Evolutionary conservation across 1,140 invertebrate species (phyloP).

Genomic region (Bombus pascuorum): DNA sequence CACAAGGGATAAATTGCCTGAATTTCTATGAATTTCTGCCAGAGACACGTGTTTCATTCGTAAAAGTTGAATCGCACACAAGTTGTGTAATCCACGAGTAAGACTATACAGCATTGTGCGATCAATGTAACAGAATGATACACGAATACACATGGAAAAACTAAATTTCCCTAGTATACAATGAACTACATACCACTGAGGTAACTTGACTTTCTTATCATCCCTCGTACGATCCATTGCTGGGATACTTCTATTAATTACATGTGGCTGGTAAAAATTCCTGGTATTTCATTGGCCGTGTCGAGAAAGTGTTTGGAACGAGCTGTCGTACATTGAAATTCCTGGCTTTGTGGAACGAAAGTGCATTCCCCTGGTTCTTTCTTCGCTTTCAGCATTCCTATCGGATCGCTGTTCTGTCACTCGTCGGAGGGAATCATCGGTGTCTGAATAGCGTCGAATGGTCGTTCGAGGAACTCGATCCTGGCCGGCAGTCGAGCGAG

Average conservation of each 20-base stretch:
- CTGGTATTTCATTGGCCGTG: background rate
- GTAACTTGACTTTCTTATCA: background rate
- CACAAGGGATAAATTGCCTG: too few species aligned
- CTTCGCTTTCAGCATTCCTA: constrained; percentile 36
- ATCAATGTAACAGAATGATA: too few species aligned
- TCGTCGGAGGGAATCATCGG: background rate
- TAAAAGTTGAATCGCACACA: too few species aligned
- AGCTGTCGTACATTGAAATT: constrained; percentile 29
- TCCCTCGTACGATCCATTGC: background rate
- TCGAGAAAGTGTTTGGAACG: background rate
- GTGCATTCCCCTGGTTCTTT: constrained; percentile 27
- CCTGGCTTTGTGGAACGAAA: constrained; percentile 20
- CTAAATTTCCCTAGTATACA: background rate
- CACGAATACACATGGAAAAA: too few species aligned
- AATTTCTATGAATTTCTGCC: too few species aligned
- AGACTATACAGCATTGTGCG: too few species aligned
- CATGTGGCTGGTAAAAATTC: background rate
- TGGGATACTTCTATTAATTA: background rate
- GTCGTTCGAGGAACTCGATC: background rate
- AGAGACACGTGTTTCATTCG: too few species aligned
- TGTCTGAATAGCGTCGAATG: background rate
- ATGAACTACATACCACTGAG: background rate
- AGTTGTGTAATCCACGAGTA: too few species aligned
- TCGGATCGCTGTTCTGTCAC: constrained; percentile 16
- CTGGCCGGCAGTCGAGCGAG: background rate